Evolutionary conservation across 2,113 vertebrate species (phyloP).

Genomic region (Poeciliopsis turrubarensis): DNA sequence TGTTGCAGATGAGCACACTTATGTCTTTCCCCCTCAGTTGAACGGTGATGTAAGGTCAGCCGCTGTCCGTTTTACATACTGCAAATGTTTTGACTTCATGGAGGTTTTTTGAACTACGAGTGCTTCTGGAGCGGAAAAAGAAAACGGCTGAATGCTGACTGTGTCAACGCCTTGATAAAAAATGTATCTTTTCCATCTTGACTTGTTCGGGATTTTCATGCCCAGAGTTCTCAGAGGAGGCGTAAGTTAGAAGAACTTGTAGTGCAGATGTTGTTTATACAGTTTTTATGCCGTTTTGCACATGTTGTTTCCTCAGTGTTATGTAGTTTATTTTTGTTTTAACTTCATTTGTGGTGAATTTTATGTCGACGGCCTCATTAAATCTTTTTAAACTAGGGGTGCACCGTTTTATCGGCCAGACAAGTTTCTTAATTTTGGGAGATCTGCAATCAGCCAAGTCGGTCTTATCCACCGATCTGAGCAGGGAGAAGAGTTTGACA

Average conservation of each 20-base stretch:
- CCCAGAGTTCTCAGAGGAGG: conserved; percentile 24
- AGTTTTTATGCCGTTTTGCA: neutral
- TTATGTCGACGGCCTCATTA: too few relatives aligned
- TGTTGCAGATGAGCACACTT: conserved; percentile 11
- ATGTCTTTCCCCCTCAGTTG: conserved; percentile 1
- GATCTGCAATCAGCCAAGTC: too few relatives aligned
- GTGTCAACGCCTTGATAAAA: conserved; percentile 36
- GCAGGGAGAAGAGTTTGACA: too few relatives aligned
- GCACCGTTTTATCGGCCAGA: too few relatives aligned
- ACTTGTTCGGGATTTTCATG: conserved; percentile 36
- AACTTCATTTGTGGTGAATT: too few relatives aligned
- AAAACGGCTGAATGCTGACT: conserved; percentile 15
- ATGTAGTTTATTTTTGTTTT: too few relatives aligned
- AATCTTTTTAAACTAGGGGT: too few relatives aligned
- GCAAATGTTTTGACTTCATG: neutral
- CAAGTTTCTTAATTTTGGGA: too few relatives aligned
- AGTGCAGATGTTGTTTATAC: conserved; percentile 29
- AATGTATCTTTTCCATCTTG: conserved; percentile 40
- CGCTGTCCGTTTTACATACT: conserved; percentile 4
- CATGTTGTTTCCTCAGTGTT: too few relatives aligned
- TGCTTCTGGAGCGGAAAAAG: neutral
- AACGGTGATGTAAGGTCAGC: neutral
- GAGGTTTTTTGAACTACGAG: neutral
- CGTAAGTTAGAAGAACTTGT: conserved; percentile 23
- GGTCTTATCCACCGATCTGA: too few relatives aligned